Base-by-base conservation (phyloP, 2,113 vertebrate species). In the Solenodon paradoxus region DNA sequence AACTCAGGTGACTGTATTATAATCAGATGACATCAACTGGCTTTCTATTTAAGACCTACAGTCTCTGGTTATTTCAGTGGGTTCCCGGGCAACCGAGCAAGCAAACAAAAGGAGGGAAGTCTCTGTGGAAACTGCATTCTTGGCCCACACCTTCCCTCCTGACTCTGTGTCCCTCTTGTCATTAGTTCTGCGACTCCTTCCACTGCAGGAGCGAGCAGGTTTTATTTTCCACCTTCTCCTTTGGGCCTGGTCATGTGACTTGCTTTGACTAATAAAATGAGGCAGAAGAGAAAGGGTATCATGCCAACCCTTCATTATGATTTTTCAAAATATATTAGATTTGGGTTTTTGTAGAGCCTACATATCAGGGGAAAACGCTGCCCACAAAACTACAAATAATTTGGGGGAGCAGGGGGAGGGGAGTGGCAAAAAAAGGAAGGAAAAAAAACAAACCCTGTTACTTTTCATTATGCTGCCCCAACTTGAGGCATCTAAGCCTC, bases 91-190 rank as follows among this genome's bases (percentile, higher is more conserved):
- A 32, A 42, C 47, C 35, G 17, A 53, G 82, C n/a, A n/a, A n/a
- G n/a, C n/a, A 22, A 7, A 12, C 4, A 35, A 82, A 16, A 3
- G 19, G 0, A 4, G 12, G 7, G 26, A 19, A n/a, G 19, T 2
- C 30, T 49, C 61, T 45, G 1, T 22, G 30, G 47, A 20, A 61
- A 82, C 0, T 20, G 4, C 6, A 32, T 45, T 53, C 11, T 19
- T n/a, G 10, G 15, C 30, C 53, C 16, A 45, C 32, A 47, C 38
- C 24, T 63, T n/a, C 22, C 28, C 38, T 45, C 26, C 32, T 47
- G 16, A 57, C 1, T 6, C 8, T 9, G 7, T 4, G 13, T 61
- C 42, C 61, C 57, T 68, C n/a, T n/a, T 40, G 47, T 35, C 35
- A 17, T 32, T 51, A 51, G 55, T 13, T 51, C 59, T 68, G 59